phyloP scores from a whole-genome alignment of 1,140 invertebrate genomes.

The Oncopodura yosiiana region DNA sequence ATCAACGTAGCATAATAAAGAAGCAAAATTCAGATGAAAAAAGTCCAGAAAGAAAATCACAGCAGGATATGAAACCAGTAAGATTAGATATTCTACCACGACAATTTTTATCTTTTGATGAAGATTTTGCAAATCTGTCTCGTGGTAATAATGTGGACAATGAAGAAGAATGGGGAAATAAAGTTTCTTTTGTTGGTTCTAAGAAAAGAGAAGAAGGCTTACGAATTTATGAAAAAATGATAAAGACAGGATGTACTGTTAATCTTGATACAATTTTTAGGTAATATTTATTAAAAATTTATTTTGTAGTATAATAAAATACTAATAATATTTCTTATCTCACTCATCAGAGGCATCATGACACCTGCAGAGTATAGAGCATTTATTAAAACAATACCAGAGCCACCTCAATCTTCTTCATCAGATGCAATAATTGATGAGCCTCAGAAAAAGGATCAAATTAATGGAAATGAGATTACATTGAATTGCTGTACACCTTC shows the following conservation, averaged over 20 bases:
- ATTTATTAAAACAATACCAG: conserved; percentile 22
- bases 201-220: conserved; percentile 33
- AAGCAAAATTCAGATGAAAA: background rate
- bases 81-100: conserved; percentile 2
- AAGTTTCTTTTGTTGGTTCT: conserved; percentile 16
- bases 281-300: conserved; percentile 5
- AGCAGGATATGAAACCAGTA: background rate
- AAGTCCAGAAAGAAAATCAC: conserved; percentile 6
- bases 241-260: conserved; percentile 26
- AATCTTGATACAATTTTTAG: conserved; percentile 33
- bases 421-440: no score
- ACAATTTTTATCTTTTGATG: conserved; percentile 24
- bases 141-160: background rate
- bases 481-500: no score
- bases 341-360: conserved; percentile 26
- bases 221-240: conserved; percentile 32
- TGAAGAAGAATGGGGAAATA: conserved; percentile 7
- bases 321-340: background rate
- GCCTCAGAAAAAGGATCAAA: no score
- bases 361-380: conserved; percentile 30
- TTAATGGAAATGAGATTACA: no score
- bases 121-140: conserved; percentile 13
- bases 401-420: conserved; percentile 13
- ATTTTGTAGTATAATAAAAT: background rate
- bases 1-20: no score